phyloP scores from a whole-genome alignment of 2,797 vertebrate species.

The Tragelaphus eurycerus region DNA sequence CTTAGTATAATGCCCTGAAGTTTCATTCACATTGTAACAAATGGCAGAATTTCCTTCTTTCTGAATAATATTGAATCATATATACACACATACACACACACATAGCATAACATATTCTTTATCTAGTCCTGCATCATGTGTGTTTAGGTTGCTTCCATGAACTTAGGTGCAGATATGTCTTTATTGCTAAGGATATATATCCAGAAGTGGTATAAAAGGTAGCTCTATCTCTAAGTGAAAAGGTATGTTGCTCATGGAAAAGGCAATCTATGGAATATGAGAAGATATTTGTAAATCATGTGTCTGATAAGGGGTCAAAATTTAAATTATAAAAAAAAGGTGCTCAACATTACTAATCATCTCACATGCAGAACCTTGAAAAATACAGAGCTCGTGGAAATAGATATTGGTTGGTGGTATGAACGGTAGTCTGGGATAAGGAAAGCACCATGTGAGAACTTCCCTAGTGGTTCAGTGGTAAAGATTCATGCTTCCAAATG shows the following conservation, averaged over 20 bases:
- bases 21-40: neutral
- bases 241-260: neutral
- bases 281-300: neutral
- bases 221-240: neutral
- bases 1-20: neutral
- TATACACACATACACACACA: neutral
- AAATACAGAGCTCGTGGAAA: neutral
- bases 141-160: neutral
- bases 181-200: neutral
- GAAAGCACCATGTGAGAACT: neutral
- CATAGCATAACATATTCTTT: neutral
- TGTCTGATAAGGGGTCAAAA: neutral
- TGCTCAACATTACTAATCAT: neutral
- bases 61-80: neutral
- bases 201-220: neutral
- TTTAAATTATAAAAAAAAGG: neutral
- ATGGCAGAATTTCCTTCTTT: neutral
- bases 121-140: neutral
- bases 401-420: neutral
- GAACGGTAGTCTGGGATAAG: rapidly evolving
- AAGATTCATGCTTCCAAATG: neutral
- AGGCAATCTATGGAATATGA: neutral
- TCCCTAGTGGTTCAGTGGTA: neutral
- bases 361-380: neutral
- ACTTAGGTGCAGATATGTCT: neutral